phyloP scores from a whole-genome alignment of 2,888 invertebrate species.

The Lymantria monacha region DNA sequence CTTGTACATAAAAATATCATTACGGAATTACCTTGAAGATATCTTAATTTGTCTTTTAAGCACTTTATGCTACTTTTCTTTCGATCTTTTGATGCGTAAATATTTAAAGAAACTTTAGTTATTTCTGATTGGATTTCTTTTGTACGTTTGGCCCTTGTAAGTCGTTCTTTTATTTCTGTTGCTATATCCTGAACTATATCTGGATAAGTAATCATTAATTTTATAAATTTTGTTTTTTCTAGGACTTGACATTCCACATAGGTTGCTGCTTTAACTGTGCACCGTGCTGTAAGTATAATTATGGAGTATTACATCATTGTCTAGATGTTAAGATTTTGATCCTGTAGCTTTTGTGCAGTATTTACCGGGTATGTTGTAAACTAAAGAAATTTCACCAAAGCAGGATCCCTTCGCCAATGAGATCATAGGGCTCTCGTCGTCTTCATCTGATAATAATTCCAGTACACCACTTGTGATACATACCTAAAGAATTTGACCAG shows the following conservation, averaged over 20 bases:
- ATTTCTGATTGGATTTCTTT: conserved; percentile 42
- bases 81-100: conserved; percentile 70
- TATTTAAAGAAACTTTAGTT: conserved; percentile 55
- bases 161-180: conserved; percentile 55
- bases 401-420: conserved; percentile 77
- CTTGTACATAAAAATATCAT: background rate
- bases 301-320: conserved; percentile 4
- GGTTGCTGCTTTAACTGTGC: conserved; percentile 76
- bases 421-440: conserved; percentile 79
- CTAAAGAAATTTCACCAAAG: conserved; percentile 77
- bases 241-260: conserved; percentile 80
- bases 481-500: conserved; percentile 45
- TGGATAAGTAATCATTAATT: conserved; percentile 74
- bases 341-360: background rate
- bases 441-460: conserved; percentile 77
- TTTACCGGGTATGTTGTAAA: conserved; percentile 73
- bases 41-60: conserved; percentile 71
- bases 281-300: conserved; percentile 55
- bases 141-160: conserved; percentile 45
- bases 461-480: conserved; percentile 75
- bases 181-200: conserved; percentile 59
- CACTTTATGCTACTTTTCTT: conserved; percentile 76
- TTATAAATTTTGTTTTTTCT: conserved; percentile 71
- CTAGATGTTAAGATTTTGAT: background rate
- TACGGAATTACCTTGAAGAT: conserved; percentile 56